Evolutionary conservation across 2,888 invertebrate genomes (phyloP).

Genomic region (Tholera decimalis): DNA sequence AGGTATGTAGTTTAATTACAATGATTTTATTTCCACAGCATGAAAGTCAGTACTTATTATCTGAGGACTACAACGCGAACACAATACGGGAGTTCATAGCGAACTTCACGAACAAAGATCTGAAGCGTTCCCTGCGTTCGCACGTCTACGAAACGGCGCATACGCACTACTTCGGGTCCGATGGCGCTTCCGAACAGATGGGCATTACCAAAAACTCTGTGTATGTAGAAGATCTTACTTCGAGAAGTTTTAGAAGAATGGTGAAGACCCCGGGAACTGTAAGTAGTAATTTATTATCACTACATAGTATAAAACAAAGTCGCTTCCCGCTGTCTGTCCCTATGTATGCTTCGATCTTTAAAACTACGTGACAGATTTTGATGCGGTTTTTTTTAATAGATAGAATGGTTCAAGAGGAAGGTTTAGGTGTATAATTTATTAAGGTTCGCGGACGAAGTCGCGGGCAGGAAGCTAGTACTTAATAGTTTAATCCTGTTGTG

Average conservation of each 20-base stretch:
- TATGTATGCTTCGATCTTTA: no score
- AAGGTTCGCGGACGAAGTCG: no score
- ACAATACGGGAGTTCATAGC: constrained; percentile 90
- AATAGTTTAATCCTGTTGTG: no score
- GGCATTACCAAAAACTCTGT: constrained; percentile 76
- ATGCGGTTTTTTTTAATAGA: no score
- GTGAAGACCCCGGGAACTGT: constrained; percentile 92
- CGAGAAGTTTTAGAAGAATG: constrained; percentile 92
- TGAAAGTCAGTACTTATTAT: constrained; percentile 93
- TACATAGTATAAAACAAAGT: no score
- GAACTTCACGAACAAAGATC: constrained; percentile 86
- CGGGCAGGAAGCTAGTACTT: no score
- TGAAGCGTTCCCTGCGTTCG: constrained; percentile 84
- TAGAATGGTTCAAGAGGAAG: no score
- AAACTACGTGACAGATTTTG: no score
- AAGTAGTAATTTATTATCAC: constrained; percentile 53
- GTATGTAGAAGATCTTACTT: constrained; percentile 93
- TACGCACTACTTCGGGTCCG: constrained; percentile 85
- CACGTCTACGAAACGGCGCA: constrained; percentile 79
- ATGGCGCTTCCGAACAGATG: constrained; percentile 65
- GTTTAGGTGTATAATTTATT: no score
- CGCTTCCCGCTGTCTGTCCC: no score
- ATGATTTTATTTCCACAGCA: constrained; percentile 84
- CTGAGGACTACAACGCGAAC: constrained; percentile 87
- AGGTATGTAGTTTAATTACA: no score